Evolutionary conservation across 1,140 invertebrate genomes (phyloP), one percentile per base, ranked within the genome.

Genomic region (Thalassaphorura encarpata): DNA sequence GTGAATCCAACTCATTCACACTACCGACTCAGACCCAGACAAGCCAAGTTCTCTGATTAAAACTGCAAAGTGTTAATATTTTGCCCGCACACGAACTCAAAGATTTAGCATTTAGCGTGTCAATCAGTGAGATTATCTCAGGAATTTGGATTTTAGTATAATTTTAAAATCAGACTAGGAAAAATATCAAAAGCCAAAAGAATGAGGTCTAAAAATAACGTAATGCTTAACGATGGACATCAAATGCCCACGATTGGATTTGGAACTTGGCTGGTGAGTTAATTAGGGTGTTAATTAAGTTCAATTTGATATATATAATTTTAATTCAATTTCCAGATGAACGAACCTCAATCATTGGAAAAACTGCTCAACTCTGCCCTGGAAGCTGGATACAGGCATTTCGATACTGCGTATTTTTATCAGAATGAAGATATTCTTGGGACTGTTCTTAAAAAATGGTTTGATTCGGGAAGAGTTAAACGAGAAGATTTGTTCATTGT

Each of bases 401-500:
- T 49, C 33, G 47, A 49, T 19, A 49, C 29, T 13, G 29, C 26
- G 4, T 49, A 26, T 19, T 31, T 49, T 8, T 33, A 29, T 13
- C 8, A 49, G 8, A 49, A 49, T 33, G 47, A 49, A 21, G 15
- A 33, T 3, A 8, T 21, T 3, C 67, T 74, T 28, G 71, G 72
- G 26, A 54, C 66, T 19, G 63, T 64, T 23, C 54, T 73, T 26
- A 49, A 67, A 41, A 56, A 68, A 56, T 66, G 66, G 49, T 60
- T 72, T 19, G 49, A 63, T 21, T 48, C 55, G 6, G 67, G 68
- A 2, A 70, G 64, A 56, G 21, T 74, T 18, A 69, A 64, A 54
- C 54, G 72, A 23, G 68, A 69, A 56, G 71, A 73, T 18, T 41
- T 73, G 4, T 73, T 74, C 52, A 67, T 73, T 27, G 67, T 66